Evolutionary conservation across 1,140 invertebrate species (phyloP), one percentile per base, ranked within the genome.

Genomic region (Microplitis demolitor): DNA sequence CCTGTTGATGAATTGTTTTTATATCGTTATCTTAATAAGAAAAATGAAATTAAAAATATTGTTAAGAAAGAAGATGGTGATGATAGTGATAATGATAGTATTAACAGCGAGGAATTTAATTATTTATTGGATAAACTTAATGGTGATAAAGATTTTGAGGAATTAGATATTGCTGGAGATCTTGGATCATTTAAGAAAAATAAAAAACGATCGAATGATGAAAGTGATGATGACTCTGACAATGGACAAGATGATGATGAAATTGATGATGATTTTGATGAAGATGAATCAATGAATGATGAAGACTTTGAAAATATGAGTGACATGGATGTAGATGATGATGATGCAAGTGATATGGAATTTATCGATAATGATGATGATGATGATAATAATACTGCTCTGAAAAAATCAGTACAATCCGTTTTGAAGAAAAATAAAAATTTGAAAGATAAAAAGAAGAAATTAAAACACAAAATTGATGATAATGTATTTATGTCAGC

Each of bases 31-130:
- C 86, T 90, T 33, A 81, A 76, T 56, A 79, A 64, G 67, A 76
- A 64, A 74, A 86, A 69, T 74, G 79, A 82, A 62, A 66, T 62
- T 60, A 80, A 75, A 64, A 74, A 56, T 67, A 75, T 78, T 72
- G 50, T 78, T 62, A 84, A 88, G 6, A 81, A 77, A 3, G 78
- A 85, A 54, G 87, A 88, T 1, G 88, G 8, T 39, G 39, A 89
- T 39, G 89, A 91, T 75, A 91, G 92, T 79, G 94, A 96, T 82
- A 87, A 89, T 39, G 93, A 94, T 54, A 96, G 94, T 78, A 92
- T 98, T 3, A 92, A 91, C 74, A 96, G 96, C 82, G 93, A 96
- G 70, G 96, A 98, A 82, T 98, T 98, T 85, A 92, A 94, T 73
- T 90, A 91, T n/a, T 93, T 96, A 86, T 84, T 96, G 45, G 91